phyloP scores from a whole-genome alignment of 92 coral and sea anemone species.

The Palythoa caribaeorum region DNA sequence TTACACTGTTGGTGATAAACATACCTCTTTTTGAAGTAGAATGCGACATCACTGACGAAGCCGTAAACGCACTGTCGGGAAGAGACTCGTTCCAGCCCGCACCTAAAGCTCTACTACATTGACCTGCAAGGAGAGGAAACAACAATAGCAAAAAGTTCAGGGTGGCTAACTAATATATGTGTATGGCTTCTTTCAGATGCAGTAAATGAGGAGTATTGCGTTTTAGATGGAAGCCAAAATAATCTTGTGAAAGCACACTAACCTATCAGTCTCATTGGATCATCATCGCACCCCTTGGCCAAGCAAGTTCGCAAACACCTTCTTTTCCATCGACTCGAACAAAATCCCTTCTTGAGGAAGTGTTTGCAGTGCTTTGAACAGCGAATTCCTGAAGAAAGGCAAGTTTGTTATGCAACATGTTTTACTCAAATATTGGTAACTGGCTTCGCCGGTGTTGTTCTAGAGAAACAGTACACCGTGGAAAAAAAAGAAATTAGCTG shows the following conservation, averaged over 20 bases:
- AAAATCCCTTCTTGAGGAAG: conserved; percentile 76
- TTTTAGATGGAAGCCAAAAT: background rate
- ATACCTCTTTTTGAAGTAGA: conserved; percentile 40
- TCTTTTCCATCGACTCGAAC: conserved; percentile 69
- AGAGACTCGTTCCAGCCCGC: conserved; percentile 87
- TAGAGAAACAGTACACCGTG: too few species aligned
- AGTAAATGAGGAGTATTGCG: background rate
- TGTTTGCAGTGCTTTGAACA: conserved; percentile 72
- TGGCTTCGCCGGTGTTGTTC: too few species aligned
- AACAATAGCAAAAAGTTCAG: background rate
- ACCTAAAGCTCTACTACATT: conserved; percentile 82
- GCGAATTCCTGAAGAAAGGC: conserved; percentile 60
- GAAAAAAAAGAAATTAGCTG: too few species aligned
- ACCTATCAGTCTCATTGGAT: conserved; percentile 75
- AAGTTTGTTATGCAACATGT: background rate
- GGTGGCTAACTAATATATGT: background rate
- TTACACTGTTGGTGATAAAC: background rate
- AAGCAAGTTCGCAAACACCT: conserved; percentile 81
- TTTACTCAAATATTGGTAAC: too few species aligned
- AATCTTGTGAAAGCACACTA: background rate
- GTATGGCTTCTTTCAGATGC: too few species aligned
- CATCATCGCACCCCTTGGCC: conserved; percentile 79
- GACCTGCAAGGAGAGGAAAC: conserved; percentile 57
- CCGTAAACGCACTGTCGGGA: conserved; percentile 87
- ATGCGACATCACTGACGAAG: conserved; percentile 73